A percentile compares a stretch with the other conserved stretches of the same genome.
Evolutionary conservation across 2,113 vertebrate genomes (phyloP).

Genomic region (Anolis carolinensis): DNA sequence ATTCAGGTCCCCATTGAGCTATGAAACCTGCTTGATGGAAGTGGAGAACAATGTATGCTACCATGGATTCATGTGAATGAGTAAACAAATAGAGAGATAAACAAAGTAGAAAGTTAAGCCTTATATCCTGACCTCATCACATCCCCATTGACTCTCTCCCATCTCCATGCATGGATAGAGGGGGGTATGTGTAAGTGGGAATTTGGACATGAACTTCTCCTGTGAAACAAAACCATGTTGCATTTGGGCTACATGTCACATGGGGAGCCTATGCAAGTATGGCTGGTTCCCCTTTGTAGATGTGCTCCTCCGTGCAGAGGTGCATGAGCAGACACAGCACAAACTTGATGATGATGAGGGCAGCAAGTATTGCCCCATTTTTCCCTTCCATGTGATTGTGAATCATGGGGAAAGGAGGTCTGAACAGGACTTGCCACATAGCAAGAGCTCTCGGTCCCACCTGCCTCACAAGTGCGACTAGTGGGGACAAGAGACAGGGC

Average conservation of each 20-base stretch:
- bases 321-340: background rate
- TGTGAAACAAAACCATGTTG: background rate
- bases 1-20: too few relatives aligned
- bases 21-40: background rate
- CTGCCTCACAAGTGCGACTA: too few relatives aligned
- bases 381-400: background rate
- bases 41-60: background rate
- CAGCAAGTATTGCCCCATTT: background rate
- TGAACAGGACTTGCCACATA: background rate
- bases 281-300: background rate
- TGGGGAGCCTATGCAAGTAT: background rate
- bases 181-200: background rate
- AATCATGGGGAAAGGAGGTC: background rate
- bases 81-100: background rate
- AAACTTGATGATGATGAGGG: background rate
- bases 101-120: background rate
- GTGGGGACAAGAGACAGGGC: too few relatives aligned
- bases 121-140: background rate
- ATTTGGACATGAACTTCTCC: background rate
- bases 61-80: background rate
- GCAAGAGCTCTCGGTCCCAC: too few relatives aligned
- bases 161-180: background rate
- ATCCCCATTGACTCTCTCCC: background rate
- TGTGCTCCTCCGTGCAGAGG: background rate
- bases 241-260: too few relatives aligned